Evolutionary conservation across 2,888 invertebrate genomes (phyloP).

Genomic region (Aricia artaxerxes): DNA sequence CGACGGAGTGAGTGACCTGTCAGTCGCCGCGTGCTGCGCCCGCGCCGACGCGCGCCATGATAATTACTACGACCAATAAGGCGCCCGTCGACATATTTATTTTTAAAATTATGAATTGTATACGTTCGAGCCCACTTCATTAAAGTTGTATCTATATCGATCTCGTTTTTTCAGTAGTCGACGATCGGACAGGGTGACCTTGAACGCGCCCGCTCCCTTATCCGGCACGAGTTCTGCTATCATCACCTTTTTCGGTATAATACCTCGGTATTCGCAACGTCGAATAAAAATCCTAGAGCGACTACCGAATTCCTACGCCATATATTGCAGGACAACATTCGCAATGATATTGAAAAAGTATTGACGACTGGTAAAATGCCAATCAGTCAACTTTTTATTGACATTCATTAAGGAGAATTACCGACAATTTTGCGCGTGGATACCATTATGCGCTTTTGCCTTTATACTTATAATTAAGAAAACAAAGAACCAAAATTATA

Average conservation of each 20-base stretch:
- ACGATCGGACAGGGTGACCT: conserved; percentile 51
- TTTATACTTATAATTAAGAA: conserved; percentile 12
- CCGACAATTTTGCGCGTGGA: conserved; percentile 39
- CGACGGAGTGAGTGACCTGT: conserved; percentile 65
- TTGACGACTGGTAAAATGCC: conserved; percentile 53
- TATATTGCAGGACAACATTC: conserved; percentile 72
- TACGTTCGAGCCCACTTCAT: conserved; percentile 55
- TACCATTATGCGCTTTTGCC: conserved; percentile 29
- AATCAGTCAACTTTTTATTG: conserved; percentile 39
- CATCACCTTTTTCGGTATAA: conserved; percentile 69
- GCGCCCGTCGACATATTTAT: conserved; percentile 68
- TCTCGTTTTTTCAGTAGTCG: conserved; percentile 49
- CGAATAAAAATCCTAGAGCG: conserved; percentile 69
- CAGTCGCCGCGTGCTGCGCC: conserved; percentile 51
- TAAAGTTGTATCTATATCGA: conserved; percentile 56
- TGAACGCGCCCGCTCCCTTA: conserved; percentile 63
- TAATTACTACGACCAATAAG: conserved; percentile 76
- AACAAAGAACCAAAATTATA: not conserved
- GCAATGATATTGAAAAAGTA: conserved; percentile 62
- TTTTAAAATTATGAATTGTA: conserved; percentile 63
- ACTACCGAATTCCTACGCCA: conserved; percentile 66
- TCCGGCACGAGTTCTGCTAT: conserved; percentile 59
- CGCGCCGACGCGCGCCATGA: conserved; percentile 61
- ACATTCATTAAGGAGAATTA: conserved; percentile 10
- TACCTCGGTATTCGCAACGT: conserved; percentile 58